A percentile compares a stretch with the other conserved stretches of the same genome.
Conservation (phyloP, 2,888 invertebrate species). For the Dinocampus coccinellae region DNA sequence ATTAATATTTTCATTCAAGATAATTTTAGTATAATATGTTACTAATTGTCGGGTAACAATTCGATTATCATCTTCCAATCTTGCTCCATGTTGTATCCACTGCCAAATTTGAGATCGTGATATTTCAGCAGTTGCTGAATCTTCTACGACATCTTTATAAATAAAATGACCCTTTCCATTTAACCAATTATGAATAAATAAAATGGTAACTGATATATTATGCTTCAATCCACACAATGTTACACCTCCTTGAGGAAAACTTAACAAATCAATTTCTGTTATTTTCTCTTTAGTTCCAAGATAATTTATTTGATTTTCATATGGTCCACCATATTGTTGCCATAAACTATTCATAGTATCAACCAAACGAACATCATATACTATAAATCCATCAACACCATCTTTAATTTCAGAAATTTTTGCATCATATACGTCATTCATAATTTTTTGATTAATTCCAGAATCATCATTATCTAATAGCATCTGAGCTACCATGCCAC, state of each 20-base stretch:
- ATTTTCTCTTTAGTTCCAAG: constrained; percentile 66
- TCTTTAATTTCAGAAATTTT: constrained; percentile 73
- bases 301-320: constrained; percentile 72
- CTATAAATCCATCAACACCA: constrained; percentile 80
- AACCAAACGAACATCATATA: constrained; percentile 76
- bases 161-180: constrained; percentile 78
- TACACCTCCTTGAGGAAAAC: constrained; percentile 76
- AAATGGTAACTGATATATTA: constrained; percentile 76
- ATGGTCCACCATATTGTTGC: constrained; percentile 69
- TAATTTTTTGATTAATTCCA: constrained; percentile 65
- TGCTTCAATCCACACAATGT: constrained; percentile 75
- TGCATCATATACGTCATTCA: constrained; percentile 70
- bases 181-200: constrained; percentile 80
- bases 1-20: constrained; percentile 62
- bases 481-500: constrained; percentile 78
- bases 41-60: constrained; percentile 72
- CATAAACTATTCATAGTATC: constrained; percentile 73
- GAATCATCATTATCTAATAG: constrained; percentile 65
- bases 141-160: constrained; percentile 77
- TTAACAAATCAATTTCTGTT: constrained; percentile 71
- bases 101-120: constrained; percentile 82
- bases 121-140: constrained; percentile 83
- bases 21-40: constrained; percentile 68
- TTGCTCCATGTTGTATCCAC: constrained; percentile 76
- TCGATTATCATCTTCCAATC: constrained; percentile 72